These are phyloP conservation scores for Corythaeola cristata DNA, from an alignment of 2,113 vertebrate species.

Conservation along the genomic window DNA sequence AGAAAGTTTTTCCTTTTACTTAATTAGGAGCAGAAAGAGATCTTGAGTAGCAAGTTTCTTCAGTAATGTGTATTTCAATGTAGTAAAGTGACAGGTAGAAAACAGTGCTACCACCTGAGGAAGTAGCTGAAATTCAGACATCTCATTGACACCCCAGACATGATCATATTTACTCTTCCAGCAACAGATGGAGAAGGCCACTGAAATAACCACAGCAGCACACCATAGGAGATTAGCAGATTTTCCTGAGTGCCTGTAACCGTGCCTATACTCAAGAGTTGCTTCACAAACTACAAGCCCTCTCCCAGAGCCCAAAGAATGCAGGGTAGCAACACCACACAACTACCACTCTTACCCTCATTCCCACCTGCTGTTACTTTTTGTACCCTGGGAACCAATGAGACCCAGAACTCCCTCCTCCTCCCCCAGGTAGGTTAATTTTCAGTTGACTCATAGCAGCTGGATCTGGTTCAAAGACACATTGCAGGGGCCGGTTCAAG, in stretches of 20 bases:
- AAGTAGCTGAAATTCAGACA: background rate
- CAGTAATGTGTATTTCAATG: background rate
- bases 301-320: background rate
- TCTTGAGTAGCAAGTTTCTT: background rate
- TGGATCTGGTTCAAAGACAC: background rate
- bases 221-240: background rate
- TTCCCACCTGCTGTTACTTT: background rate
- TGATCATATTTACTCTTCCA: background rate
- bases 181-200: background rate
- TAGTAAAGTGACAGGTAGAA: background rate
- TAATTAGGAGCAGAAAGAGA: constrained; percentile 57
- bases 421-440: background rate
- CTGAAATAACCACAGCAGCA: background rate
- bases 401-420: background rate
- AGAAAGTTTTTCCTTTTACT: constrained; percentile 34
- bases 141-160: background rate
- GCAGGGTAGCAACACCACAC: accelerated
- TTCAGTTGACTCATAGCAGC: background rate
- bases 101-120: background rate
- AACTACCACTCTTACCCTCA: background rate
- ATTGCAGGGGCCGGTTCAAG: background rate
- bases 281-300: background rate
- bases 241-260: background rate
- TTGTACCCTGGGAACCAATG: background rate
- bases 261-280: background rate